These are phyloP conservation scores for Capitulum mitella DNA, from an alignment of 2,888 invertebrate genomes.

Conservation along the genomic window DNA sequence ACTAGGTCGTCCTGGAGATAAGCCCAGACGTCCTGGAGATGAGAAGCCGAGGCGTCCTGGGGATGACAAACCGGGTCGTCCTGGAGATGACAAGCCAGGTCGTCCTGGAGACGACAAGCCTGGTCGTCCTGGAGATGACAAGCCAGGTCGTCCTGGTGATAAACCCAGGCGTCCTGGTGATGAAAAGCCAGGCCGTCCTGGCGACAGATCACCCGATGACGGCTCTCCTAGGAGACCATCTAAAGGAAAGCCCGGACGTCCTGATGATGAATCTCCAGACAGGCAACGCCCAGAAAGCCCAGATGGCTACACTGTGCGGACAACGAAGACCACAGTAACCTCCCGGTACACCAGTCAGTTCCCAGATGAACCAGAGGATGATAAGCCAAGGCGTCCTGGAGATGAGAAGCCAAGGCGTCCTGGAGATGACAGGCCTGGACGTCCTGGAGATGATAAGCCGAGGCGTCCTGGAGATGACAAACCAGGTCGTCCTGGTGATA, in stretches of 20 bases:
- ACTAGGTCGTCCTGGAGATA: not conserved
- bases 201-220: not conserved
- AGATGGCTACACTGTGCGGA: not conserved
- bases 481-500: not conserved
- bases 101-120: not conserved
- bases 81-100: not conserved
- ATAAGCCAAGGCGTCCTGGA: not conserved
- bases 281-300: not conserved
- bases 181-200: not conserved
- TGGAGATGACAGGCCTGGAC: not conserved
- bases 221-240: too few relatives aligned
- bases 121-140: not conserved
- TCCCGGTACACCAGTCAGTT: not conserved
- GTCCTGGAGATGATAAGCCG: not conserved
- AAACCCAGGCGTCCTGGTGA: not conserved
- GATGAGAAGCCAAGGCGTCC: not conserved
- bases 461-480: not conserved
- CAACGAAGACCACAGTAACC: not conserved
- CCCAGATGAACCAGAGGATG: not conserved
- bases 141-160: not conserved
- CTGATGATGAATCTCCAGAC: not conserved
- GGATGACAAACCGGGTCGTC: not conserved
- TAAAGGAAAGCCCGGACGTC: not conserved
- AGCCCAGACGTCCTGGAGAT: not conserved
- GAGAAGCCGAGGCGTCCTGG: not conserved